These are phyloP conservation scores for Pachyseris speciosa DNA, from an alignment of 64 coral and sea anemone genomes.

Conservation along the genomic window DNA sequence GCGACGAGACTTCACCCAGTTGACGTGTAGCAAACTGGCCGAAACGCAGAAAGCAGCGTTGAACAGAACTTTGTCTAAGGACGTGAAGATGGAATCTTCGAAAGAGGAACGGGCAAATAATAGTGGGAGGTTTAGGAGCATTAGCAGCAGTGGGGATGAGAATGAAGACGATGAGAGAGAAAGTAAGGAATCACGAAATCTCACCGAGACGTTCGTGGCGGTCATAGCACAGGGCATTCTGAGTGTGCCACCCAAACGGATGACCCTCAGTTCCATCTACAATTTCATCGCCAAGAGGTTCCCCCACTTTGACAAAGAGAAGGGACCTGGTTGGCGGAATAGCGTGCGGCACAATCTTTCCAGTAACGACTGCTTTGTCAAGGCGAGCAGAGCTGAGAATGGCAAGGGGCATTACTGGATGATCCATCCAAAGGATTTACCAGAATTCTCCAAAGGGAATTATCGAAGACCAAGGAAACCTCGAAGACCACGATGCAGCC, in stretches of 20 bases:
- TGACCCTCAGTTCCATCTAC: conserved; percentile 86
- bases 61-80: background rate
- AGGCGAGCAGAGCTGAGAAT: conserved; percentile 82
- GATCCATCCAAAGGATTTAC: conserved; percentile 87
- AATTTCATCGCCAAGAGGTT: conserved; percentile 68
- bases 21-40: conserved; percentile 1
- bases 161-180: conserved; percentile 30
- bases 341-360: conserved; percentile 87
- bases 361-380: conserved; percentile 89
- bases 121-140: background rate
- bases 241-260: conserved; percentile 76
- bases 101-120: background rate
- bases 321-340: conserved; percentile 84
- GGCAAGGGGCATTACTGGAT: conserved; percentile 92
- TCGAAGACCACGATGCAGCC: conserved; percentile 69
- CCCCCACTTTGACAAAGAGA: conserved; percentile 87
- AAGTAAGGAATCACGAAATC: conserved; percentile 36
- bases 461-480: conserved; percentile 76
- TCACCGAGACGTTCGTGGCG: conserved; percentile 78
- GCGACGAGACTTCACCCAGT: background rate
- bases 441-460: conserved; percentile 86
- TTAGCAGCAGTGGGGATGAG: background rate
- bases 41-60: conserved; percentile 19
- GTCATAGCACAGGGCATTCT: conserved; percentile 82
- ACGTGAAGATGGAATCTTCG: background rate